Evolutionary conservation across 2,888 invertebrate species (phyloP).

Genomic region (Micoletzkya japonica): DNA sequence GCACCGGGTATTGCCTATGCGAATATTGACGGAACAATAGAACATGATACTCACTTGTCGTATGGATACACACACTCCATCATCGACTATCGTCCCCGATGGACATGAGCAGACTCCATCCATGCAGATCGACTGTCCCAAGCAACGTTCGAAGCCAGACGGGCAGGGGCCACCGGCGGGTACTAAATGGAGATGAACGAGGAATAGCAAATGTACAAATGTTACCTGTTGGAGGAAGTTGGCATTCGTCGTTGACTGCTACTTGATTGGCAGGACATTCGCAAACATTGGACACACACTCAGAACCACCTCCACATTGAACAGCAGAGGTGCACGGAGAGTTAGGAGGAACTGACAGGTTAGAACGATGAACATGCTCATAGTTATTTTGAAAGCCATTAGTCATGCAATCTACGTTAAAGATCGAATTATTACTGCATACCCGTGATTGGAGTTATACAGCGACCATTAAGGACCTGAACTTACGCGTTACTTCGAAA

Average conservation of each 20-base stretch:
- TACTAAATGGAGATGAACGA: conserved; percentile 39
- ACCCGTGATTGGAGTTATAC: conserved; percentile 61
- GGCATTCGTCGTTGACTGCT: conserved; percentile 48
- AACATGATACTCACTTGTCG: neutral
- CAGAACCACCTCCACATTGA: conserved; percentile 38
- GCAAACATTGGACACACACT: conserved; percentile 44
- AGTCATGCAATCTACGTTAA: neutral
- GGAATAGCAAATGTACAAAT: no score
- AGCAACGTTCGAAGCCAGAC: conserved; percentile 51
- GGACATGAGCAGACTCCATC: conserved; percentile 42
- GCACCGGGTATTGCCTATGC: conserved; percentile 35
- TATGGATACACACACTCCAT: conserved; percentile 39
- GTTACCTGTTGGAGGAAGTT: conserved; percentile 49
- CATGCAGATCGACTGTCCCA: conserved; percentile 51
- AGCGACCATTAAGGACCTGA: conserved; percentile 53
- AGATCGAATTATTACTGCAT: neutral
- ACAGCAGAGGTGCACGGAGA: conserved; percentile 44
- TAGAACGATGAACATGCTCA: conserved; percentile 15
- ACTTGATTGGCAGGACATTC: conserved; percentile 44
- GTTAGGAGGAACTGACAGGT: conserved; percentile 54
- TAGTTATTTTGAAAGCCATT: neutral
- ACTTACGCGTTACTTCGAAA: neutral
- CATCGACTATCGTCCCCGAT: conserved; percentile 35
- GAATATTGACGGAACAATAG: neutral
- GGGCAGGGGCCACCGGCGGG: conserved; percentile 52